phyloP scores from a whole-genome alignment of 2,113 vertebrate genomes.

The Malaclemys terrapin region DNA sequence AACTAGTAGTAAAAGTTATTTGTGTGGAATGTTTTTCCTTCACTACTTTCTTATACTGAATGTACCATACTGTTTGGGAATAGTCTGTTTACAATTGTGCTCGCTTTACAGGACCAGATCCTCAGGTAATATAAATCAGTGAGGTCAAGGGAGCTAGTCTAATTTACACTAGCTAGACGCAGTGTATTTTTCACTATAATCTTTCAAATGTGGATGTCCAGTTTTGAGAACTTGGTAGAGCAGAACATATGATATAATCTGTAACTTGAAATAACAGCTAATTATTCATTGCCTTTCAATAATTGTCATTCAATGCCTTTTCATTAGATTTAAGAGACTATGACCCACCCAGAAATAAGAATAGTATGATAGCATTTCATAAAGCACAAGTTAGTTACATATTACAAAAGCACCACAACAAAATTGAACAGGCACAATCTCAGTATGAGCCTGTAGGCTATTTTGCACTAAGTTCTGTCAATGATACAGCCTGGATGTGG shows the following conservation, averaged over 20 bases:
- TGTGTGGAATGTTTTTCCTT: not conserved
- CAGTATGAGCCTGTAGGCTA: not conserved
- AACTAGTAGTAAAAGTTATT: constrained; percentile 12
- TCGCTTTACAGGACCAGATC: not conserved
- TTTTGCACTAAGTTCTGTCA: not conserved
- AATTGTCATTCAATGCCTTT: not conserved
- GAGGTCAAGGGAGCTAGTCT: not conserved
- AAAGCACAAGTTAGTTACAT: not conserved
- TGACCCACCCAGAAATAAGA: not conserved
- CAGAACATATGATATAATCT: not conserved
- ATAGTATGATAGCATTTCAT: not conserved
- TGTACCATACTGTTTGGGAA: not conserved
- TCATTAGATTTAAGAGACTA: not conserved
- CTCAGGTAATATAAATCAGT: not conserved
- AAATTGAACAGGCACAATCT: not conserved
- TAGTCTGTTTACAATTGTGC: not conserved
- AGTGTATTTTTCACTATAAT: not conserved
- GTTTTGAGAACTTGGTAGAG: not conserved
- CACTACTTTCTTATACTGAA: not conserved
- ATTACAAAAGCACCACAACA: not conserved
- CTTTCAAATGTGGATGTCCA: not conserved
- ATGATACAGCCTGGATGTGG: not conserved
- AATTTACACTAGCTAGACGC: not conserved
- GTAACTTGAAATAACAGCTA: not conserved
- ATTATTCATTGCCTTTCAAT: not conserved